Base-by-base conservation (phyloP, 2,113 vertebrate species). In the Esox niger region DNA sequence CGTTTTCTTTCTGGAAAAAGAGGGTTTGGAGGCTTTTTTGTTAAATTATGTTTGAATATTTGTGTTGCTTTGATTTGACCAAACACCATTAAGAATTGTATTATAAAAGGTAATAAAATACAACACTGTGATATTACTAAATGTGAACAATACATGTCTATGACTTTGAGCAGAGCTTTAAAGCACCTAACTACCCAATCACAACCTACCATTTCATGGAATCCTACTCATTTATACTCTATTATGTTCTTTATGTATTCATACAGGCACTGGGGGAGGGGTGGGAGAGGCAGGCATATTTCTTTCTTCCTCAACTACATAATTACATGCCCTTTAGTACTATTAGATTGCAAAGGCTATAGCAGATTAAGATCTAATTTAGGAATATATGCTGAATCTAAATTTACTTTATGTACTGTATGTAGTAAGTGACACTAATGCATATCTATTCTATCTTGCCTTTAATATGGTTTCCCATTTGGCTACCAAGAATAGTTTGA, bases 191-290 rank as follows among this genome's bases (percentile, higher is more conserved):
- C 47, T 23, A 52, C 15, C 15, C 15, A 15, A 21, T n/a, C 47
- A 17, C n/a, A 52, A 21, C 47, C 8, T 52, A 52, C 47, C 15
- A 15, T n/a, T 52, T 21, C 8, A 15, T 15, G n/a, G 47, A 52
- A 21, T 21, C n/a, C 20, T 52, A 21, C 47, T 43, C 15, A 21
- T 21, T 52, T 52, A 52, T 21, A 52, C 47, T 21, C n/a, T 6
- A 52, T 52, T 52, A 52, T 52, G n/a, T 52, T 21, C 47, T 52
- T n/a, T 23, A 52, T 52, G n/a, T 23, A 52, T 52, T 52, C 47
- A 52, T 21, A 52, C 20, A 52, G 15, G n/a, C 47, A n/a, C 1
- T 49, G 47, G 47, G n/a, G 47, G 47, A 49, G 47, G 47, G 47
- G n/a, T 2, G n/a, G n/a, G 47, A 21, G 47, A 49, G 47, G 47